Conservation (phyloP, 2,113 vertebrate species). For the Burhinus bistriatus region DNA sequence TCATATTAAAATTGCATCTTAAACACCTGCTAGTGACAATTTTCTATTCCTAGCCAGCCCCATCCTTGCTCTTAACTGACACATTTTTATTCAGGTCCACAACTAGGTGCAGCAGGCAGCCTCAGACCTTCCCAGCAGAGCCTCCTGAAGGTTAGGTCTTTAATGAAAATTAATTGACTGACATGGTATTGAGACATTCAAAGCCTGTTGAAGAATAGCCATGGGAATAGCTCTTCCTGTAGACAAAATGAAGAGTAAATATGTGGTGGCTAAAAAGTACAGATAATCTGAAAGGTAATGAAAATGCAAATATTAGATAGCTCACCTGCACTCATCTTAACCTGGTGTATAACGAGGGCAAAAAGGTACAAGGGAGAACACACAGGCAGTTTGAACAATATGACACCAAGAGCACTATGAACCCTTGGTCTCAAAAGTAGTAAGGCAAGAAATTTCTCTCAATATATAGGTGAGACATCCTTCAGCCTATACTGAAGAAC, state of each 20-base stretch:
- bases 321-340: neutral
- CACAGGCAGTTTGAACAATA: neutral
- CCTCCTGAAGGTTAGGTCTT: neutral
- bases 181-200: slow-evolving; percentile 4
- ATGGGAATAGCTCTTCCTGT: neutral
- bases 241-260: neutral
- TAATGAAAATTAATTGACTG: slow-evolving; percentile 43
- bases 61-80: slow-evolving; percentile 14
- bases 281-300: neutral
- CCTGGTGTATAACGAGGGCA: neutral
- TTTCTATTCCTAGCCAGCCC: neutral
- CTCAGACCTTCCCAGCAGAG: slow-evolving; percentile 1
- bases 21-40: neutral
- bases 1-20: neutral
- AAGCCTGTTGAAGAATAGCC: neutral
- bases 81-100: slow-evolving; percentile 53
- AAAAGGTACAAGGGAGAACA: neutral
- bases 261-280: neutral
- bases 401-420: neutral
- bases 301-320: neutral
- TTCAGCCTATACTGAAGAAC: neutral
- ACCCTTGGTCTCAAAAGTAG: neutral
- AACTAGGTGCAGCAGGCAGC: neutral
- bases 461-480: neutral
- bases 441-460: neutral